Conservation (phyloP, 2,113 vertebrate genomes). For the Microtus pennsylvanicus region DNA sequence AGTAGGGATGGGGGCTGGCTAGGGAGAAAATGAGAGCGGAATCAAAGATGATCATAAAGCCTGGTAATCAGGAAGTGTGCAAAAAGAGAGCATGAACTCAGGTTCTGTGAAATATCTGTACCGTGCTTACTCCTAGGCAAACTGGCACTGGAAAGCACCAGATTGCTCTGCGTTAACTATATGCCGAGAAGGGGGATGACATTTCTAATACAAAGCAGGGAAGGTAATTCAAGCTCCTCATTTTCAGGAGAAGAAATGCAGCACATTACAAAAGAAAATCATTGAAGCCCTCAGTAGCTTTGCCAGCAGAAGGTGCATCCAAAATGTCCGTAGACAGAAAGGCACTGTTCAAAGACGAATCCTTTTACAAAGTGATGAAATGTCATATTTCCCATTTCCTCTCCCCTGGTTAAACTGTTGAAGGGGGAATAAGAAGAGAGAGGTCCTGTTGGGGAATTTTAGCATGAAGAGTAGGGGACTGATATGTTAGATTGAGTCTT, state of each 20-base stretch:
- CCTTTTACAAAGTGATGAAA: background rate
- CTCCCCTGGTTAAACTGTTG: background rate
- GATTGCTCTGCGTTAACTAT: conserved; percentile 20
- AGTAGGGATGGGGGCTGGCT: background rate
- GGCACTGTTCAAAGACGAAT: background rate
- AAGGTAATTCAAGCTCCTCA: conserved; percentile 12
- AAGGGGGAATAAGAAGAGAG: background rate
- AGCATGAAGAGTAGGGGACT: background rate
- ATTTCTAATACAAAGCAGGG: conserved; percentile 32
- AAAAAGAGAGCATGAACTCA: background rate
- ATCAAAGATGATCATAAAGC: background rate
- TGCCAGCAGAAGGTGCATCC: background rate
- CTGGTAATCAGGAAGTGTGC: background rate
- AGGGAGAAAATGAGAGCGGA: background rate
- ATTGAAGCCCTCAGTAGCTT: background rate
- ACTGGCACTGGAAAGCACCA: background rate
- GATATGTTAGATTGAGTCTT: background rate
- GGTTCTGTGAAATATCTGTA: background rate
- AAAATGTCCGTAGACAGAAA: background rate
- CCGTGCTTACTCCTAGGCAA: background rate
- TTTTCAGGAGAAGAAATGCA: conserved; percentile 30
- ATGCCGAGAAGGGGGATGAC: conserved; percentile 4
- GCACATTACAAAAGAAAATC: background rate
- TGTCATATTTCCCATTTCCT: background rate
- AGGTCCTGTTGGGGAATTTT: background rate